phyloP scores from a whole-genome alignment of 2,797 vertebrate genomes.

The Mus minutoides region DNA sequence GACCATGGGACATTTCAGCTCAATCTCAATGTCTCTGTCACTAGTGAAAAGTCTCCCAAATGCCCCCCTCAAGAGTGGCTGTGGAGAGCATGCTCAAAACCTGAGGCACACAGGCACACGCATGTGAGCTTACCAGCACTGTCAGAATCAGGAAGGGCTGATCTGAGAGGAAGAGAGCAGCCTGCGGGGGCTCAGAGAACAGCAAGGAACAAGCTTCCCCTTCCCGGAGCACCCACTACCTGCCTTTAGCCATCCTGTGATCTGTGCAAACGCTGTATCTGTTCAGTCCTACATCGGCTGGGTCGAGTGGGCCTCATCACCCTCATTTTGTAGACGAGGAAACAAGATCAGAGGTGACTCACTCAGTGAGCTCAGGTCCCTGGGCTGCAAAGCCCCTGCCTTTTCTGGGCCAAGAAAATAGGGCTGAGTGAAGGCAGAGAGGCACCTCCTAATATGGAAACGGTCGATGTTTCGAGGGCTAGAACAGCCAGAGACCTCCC shows the following conservation, averaged over 20 bases:
- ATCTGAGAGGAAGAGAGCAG: not conserved
- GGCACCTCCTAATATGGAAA: not conserved
- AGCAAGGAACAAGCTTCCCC: no score
- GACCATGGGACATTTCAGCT: not conserved
- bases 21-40: not conserved
- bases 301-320: not conserved
- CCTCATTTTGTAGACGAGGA: not conserved
- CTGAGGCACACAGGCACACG: not conserved
- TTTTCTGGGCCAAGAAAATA: slow-evolving; percentile 8
- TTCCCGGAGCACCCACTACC: not conserved
- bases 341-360: not conserved
- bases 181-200: not conserved
- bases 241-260: not conserved
- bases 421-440: not conserved
- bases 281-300: not conserved
- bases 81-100: not conserved
- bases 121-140: fast-evolving
- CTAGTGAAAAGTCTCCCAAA: not conserved
- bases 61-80: not conserved
- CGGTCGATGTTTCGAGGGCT: not conserved
- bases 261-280: not conserved
- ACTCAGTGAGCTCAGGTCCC: not conserved
- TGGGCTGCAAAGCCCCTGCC: not conserved
- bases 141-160: not conserved
- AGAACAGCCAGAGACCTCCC: not conserved